Evolutionary conservation across 1,140 invertebrate genomes (phyloP), one percentile per base, ranked within the genome.

Genomic region (Caenorhabditis remanei): DNA sequence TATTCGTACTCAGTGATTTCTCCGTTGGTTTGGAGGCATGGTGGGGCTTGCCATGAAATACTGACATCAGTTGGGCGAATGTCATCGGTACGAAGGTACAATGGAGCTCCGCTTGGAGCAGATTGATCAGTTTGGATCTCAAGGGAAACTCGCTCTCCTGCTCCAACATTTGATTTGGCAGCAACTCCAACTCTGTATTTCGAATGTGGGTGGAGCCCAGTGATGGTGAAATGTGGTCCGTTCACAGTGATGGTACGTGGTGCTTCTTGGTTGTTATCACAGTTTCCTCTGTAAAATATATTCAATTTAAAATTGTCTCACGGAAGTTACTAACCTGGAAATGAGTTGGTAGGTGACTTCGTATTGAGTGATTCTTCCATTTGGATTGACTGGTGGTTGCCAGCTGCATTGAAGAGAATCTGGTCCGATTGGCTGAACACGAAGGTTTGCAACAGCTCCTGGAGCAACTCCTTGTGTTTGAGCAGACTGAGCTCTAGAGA

Each of bases 1-100:
- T 93, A 92, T 79, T 92, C 91, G 84, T 92, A 92, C 83, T 92
- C 91, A 32, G 90, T 87, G 56, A 92, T 90, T 75, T 92, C 91
- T 53, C 92, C 91, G 83, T 92, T 92, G 9, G 91, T 92, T 16
- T 86, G 85, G 21, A 91, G 87, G 85, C 91, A 92, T 24, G 91
- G 90, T 11, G 91, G 91, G 6, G 91, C 91, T 86, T 92, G 91
- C 92, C 92, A 92, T 46, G 87, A 91, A 63, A 92, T 65, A 11
- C 88, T 89, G 46, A 90, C 92, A 83, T 84, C 89, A 13, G 83
- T 88, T 21, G 88, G 86, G 8, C 71, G 85, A 16, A 88, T 86
- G 14, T 88, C 87, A 40, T 93, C 91, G 6, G 90, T 89, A 13
- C 91, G 88, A 55, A 92, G 88, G 75, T 92, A 89, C 14, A 87